Base-by-base conservation (phyloP, 2,888 invertebrate genomes). In the Drymonia ruficornis region DNA sequence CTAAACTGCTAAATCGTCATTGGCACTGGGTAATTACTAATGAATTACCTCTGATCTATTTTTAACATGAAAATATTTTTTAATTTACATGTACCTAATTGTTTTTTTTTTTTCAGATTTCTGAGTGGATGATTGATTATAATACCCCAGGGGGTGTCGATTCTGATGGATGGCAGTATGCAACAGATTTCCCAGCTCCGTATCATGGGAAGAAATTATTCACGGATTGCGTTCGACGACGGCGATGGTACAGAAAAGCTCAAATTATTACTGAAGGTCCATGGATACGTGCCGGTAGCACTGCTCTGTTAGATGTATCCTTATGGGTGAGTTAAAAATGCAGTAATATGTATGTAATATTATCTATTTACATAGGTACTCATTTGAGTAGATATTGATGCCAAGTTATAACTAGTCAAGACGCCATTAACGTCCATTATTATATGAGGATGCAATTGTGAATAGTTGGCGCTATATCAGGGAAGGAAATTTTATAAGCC, bases 151-250 rank as follows among this genome's bases (percentile, higher is more conserved):
- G 97, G 1, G 98, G 98, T 2, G 97, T 97, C 0, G 98, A 98
- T 83, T 94, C 94, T 56, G 97, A 98, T 66, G 98, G 98, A 2
- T 98, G 98, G 98, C 98, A 98, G 80, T 98, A 98, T 85, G 98
- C 98, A 0, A 96, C 97, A 1, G 98, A 98, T 87, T 98, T 98
- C 80, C 97, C 98, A 1, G 95, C 97, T 1, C 95, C 95, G 11
- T 98, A 97, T 84, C 98, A 98, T 78, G 96, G 96, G 0, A 95
- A 96, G 71, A 98, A 97, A 86, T 94, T 96, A 65, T 96, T 98
- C 65, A 97, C 97, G 0, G 98, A 98, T 85, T 97, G 97, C 77
- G 98, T 98, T 0, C 94, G 98, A 23, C 94, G 98, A 13, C 92
- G 97, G 44, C 93, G 97, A 50, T 98, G 98, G 98, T 95, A 95